Conservation (phyloP, 1,140 invertebrate species). For the Pomacea maculata region DNA sequence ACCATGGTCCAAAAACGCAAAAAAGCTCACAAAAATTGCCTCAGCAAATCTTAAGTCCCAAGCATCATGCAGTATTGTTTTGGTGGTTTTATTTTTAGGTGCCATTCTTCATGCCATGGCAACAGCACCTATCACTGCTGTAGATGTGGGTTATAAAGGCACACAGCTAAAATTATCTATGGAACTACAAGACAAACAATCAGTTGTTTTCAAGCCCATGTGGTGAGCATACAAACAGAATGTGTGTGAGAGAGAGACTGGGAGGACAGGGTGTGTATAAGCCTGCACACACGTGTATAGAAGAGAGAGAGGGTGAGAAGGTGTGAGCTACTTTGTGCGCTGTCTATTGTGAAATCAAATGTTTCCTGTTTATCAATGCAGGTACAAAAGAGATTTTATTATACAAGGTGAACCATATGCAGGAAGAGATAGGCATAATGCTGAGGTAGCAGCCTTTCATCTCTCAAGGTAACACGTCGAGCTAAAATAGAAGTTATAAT, state of each 20-base stretch:
- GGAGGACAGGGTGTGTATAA: neutral
- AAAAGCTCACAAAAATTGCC: no score
- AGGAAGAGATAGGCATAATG: slow-evolving; percentile 90
- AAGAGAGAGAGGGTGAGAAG: neutral
- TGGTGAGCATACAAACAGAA: slow-evolving; percentile 68
- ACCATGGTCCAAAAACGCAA: no score
- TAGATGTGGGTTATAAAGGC: slow-evolving; percentile 79
- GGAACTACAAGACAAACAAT: slow-evolving; percentile 79
- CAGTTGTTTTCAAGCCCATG: slow-evolving; percentile 89
- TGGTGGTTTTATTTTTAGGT: slow-evolving; percentile 67
- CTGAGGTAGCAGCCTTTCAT: slow-evolving; percentile 96
- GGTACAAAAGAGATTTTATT: slow-evolving; percentile 79
- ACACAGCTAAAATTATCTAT: slow-evolving; percentile 91
- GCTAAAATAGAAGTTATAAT: neutral
- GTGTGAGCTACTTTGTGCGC: neutral
- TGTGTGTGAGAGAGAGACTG: neutral
- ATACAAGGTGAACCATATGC: slow-evolving; percentile 84
- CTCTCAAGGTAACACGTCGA: slow-evolving; percentile 70
- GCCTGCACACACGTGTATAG: neutral
- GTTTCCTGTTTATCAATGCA: slow-evolving; percentile 35
- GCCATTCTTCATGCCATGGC: slow-evolving; percentile 77
- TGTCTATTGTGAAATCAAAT: neutral
- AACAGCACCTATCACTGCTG: slow-evolving; percentile 75
- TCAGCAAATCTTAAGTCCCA: no score
- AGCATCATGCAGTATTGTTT: no score